These are phyloP conservation scores for Papio anubis DNA, from an alignment of 2,113 vertebrate species.

Conservation along the genomic window DNA sequence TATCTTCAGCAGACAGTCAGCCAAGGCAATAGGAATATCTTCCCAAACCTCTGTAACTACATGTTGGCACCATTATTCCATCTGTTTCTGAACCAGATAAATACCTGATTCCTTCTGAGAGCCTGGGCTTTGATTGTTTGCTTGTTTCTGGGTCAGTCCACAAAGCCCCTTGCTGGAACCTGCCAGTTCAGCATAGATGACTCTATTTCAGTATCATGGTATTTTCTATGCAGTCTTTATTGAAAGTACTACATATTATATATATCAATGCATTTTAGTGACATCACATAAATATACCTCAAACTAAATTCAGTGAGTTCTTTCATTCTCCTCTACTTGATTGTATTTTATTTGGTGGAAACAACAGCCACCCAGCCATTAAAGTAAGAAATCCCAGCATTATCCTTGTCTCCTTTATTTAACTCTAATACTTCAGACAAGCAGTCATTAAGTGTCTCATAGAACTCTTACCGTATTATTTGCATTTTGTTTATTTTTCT, in stretches of 20 bases:
- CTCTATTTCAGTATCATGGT: not conserved
- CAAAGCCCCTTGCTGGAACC: not conserved
- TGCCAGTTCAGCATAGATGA: not conserved
- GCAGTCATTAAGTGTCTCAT: not conserved
- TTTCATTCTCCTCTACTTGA: not conserved
- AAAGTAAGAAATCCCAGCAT: not conserved
- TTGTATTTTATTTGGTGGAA: not conserved
- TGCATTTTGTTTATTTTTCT: not conserved
- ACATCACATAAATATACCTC: not conserved
- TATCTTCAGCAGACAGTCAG: not conserved
- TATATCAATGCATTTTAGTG: not conserved
- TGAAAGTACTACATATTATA: not conserved
- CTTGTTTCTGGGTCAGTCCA: not conserved
- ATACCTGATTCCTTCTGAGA: not conserved
- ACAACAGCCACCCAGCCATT: not conserved
- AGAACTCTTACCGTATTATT: not conserved
- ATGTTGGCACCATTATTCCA: not conserved
- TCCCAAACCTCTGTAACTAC: not conserved
- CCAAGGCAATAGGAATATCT: not conserved
- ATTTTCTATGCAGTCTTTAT: not conserved
- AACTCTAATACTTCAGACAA: not conserved
- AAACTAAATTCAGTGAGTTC: not conserved
- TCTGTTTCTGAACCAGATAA: not conserved
- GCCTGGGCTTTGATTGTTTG: not conserved
- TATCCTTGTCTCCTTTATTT: not conserved